Evolutionary conservation across 2,888 invertebrate genomes (phyloP).

Genomic region (Argyra leucocephala): DNA sequence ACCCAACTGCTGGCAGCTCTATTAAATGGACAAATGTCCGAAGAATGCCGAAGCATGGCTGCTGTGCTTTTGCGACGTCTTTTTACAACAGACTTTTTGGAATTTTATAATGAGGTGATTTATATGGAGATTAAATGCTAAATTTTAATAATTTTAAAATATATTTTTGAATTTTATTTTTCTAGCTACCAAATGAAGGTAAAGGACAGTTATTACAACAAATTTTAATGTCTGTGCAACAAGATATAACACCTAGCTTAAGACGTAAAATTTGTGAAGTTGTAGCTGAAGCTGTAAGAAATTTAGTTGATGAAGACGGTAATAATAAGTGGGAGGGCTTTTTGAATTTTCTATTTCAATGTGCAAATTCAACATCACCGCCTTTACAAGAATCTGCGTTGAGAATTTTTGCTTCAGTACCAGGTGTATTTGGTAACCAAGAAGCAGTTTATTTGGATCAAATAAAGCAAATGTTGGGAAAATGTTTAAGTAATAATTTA

Average conservation of each 20-base stretch:
- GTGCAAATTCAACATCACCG: constrained; percentile 73
- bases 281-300: constrained; percentile 89
- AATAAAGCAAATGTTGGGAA: constrained; percentile 89
- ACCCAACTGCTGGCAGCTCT: constrained; percentile 71
- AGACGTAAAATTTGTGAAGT: constrained; percentile 92
- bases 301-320: constrained; percentile 89
- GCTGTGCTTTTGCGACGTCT: constrained; percentile 86
- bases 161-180: constrained; percentile 13
- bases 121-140: constrained; percentile 20
- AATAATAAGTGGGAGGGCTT: constrained; percentile 96
- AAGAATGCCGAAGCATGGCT: constrained; percentile 84
- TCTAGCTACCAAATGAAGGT: constrained; percentile 63
- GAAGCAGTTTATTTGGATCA: constrained; percentile 83
- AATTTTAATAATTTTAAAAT: constrained; percentile 9
- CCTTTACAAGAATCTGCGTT: constrained; percentile 87
- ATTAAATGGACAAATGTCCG: constrained; percentile 64
- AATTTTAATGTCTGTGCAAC: constrained; percentile 72
- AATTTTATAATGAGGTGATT: constrained; percentile 75
- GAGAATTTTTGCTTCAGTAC: constrained; percentile 92
- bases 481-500: constrained; percentile 64
- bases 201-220: constrained; percentile 79
- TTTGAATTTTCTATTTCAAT: constrained; percentile 87
- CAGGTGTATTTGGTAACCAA: constrained; percentile 93
- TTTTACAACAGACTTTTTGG: constrained; percentile 80
- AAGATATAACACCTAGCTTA: constrained; percentile 67